These are phyloP conservation scores for Agonopterix arenella DNA, from an alignment of 2,888 invertebrate genomes.

Conservation along the genomic window DNA sequence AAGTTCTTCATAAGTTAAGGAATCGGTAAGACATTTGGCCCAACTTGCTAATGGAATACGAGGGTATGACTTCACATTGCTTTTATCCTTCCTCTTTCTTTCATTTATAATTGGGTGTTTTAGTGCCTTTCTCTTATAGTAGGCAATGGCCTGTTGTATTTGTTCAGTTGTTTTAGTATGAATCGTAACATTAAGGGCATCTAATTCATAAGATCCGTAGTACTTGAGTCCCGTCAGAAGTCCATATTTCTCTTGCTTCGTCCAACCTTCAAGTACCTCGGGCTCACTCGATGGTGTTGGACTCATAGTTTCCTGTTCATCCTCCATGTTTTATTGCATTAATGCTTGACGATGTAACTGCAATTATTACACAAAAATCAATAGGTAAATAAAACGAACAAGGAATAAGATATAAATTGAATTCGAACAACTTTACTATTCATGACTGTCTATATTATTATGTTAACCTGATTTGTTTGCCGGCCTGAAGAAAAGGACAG, in stretches of 20 bases:
- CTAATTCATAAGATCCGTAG: constrained; percentile 27
- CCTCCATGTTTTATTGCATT: too few species aligned
- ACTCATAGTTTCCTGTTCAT: too few species aligned
- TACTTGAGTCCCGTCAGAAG: constrained; percentile 37
- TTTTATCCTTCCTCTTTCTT: constrained; percentile 14
- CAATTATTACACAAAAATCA: too few species aligned
- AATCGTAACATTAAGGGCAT: constrained; percentile 27
- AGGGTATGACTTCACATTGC: constrained; percentile 12
- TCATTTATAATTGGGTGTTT: constrained; percentile 13
- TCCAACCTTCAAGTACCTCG: constrained; percentile 31
- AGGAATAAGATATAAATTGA: too few species aligned
- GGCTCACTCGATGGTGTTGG: too few species aligned
- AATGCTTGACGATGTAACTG: too few species aligned
- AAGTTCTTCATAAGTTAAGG: constrained; percentile 34
- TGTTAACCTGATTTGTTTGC: too few species aligned
- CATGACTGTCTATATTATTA: too few species aligned
- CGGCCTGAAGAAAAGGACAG: too few species aligned
- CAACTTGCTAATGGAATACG: constrained; percentile 42
- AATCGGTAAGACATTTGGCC: constrained; percentile 46
- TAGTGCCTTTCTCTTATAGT: constrained; percentile 32
- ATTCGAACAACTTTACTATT: too few species aligned
- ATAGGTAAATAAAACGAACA: too few species aligned
- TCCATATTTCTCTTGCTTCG: constrained; percentile 42
- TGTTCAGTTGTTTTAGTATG: constrained; percentile 34
- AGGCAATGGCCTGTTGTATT: constrained; percentile 33